Percentiles rank a stretch among this genome's conserved stretches.
phyloP scores from a whole-genome alignment of 1,140 invertebrate species.

The Neelides sp. region DNA sequence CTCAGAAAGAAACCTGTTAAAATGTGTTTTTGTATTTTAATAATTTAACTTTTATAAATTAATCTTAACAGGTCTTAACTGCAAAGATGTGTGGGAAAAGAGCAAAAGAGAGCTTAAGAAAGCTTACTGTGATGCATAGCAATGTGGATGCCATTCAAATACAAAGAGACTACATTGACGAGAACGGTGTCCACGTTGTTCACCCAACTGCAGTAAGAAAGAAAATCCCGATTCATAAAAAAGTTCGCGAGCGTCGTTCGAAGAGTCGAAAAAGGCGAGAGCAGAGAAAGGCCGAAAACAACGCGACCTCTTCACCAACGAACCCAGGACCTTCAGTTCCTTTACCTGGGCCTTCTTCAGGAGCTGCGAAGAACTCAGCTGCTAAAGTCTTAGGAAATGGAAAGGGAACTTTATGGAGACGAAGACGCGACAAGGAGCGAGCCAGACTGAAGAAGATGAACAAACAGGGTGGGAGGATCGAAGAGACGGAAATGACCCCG shows the following conservation, averaged over 20 bases:
- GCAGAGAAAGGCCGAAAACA: slow-evolving; percentile 1
- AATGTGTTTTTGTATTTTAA: slow-evolving; percentile 2
- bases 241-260: slow-evolving; percentile 47
- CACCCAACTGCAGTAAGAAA: slow-evolving; percentile 56
- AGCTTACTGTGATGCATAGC: slow-evolving; percentile 29
- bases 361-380: not conserved
- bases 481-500: not conserved
- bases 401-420: not conserved
- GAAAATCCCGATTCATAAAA: slow-evolving; percentile 60
- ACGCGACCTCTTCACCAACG: too few relatives aligned
- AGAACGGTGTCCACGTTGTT: slow-evolving; percentile 43
- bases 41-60: slow-evolving; percentile 5
- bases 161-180: slow-evolving; percentile 34
- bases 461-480: too few relatives aligned
- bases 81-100: slow-evolving; percentile 27
- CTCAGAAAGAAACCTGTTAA: not conserved
- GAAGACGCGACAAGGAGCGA: not conserved
- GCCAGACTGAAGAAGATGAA: too few relatives aligned
- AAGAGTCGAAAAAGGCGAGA: slow-evolving; percentile 10
- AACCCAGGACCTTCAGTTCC: not conserved
- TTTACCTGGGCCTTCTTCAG: not conserved
- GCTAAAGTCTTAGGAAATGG: not conserved
- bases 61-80: slow-evolving; percentile 5
- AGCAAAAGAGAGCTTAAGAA: slow-evolving; percentile 24
- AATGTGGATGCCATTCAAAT: slow-evolving; percentile 31